Percentiles rank a stretch among this genome's conserved stretches.
These are phyloP conservation scores for Dione juno DNA, from an alignment of 2,888 invertebrate species.

Conservation along the genomic window DNA sequence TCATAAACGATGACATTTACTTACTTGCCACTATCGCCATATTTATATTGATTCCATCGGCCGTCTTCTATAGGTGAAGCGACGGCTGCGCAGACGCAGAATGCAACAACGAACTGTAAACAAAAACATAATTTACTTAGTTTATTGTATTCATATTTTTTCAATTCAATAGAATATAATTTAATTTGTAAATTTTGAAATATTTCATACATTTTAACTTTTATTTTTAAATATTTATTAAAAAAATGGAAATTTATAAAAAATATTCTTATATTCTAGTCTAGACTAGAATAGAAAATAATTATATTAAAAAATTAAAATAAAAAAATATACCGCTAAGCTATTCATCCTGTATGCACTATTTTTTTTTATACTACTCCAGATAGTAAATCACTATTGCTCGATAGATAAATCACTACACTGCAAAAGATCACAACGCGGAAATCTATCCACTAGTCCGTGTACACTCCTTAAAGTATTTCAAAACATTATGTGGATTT, in stretches of 20 bases:
- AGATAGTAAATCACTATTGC: slow-evolving; percentile 48
- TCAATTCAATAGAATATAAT: not conserved
- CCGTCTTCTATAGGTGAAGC: slow-evolving; percentile 67
- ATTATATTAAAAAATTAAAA: slow-evolving; percentile 29
- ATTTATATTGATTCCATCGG: slow-evolving; percentile 71
- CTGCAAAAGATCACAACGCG: slow-evolving; percentile 68
- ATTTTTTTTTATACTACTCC: slow-evolving; percentile 39
- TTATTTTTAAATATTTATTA: not conserved
- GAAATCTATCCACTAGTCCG: slow-evolving; percentile 70
- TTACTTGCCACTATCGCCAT: slow-evolving; percentile 74
- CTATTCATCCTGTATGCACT: slow-evolving; percentile 71
- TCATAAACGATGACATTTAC: slow-evolving; percentile 61
- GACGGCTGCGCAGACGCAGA: slow-evolving; percentile 67
- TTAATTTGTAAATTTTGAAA: not conserved
- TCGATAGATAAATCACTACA: slow-evolving; percentile 65
- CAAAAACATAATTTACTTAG: slow-evolving; percentile 42
- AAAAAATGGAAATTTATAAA: not conserved
- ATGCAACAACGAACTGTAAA: slow-evolving; percentile 64
- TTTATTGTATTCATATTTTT: slow-evolving; percentile 19
- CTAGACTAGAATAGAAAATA: not conserved
- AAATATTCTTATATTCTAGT: not conserved
- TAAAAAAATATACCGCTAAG: slow-evolving; percentile 58
- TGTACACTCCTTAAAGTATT: slow-evolving; percentile 77
- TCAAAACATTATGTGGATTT: slow-evolving; percentile 81
- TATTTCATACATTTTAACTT: not conserved